Evolutionary conservation across 2,113 vertebrate genomes (phyloP), one percentile per base, ranked within the genome.

Genomic region (Rissa tridactyla): DNA sequence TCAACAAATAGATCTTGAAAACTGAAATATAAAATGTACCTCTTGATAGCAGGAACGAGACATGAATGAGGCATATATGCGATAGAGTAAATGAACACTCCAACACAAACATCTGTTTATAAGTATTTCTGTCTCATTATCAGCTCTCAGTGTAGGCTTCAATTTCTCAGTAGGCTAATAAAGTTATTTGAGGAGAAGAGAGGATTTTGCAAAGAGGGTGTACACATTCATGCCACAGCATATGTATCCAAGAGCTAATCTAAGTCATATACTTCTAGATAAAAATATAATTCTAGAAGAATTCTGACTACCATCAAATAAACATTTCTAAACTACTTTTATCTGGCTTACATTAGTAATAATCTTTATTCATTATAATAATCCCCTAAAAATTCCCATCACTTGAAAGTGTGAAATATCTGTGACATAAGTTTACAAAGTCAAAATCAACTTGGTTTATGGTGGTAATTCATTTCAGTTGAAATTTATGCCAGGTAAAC

Each of bases 331-430:
- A 86, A n/a, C 29, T 90, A 86, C 54, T 96, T 97, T 95, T 86
- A 76, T 82, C 30, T 79, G 19, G 3, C 3, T 73, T 86, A 46
- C 72, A 25, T 75, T 90, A 81, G 49, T 49, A 93, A 76, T 91
- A 73, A 92, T 49, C n/a, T 96, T 51, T 55, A 72, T 82, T 70
- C 40, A 22, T 93, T 87, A 73, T 20, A 92, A 75, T 49, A 51
- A 91, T 49, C 36, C 17, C 68, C 26, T 88, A 86, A 90, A 95
- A 87, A 44, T 82, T 16, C 7, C 36, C 49, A 70, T 86, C 51
- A 71, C 36, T 95, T 94, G 68, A 79, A 95, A 96, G 47, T 44
- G 95, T 57, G 72, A 91, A 95, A 79, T 96, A 96, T 92, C 93
- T 80, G 29, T 91, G 49, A 17, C 21, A 77, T 47, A 77, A 46